Percentiles rank a stretch among this genome's conserved stretches.
Evolutionary conservation across 2,113 vertebrate species (phyloP).

Genomic region (Petroica traversi): DNA sequence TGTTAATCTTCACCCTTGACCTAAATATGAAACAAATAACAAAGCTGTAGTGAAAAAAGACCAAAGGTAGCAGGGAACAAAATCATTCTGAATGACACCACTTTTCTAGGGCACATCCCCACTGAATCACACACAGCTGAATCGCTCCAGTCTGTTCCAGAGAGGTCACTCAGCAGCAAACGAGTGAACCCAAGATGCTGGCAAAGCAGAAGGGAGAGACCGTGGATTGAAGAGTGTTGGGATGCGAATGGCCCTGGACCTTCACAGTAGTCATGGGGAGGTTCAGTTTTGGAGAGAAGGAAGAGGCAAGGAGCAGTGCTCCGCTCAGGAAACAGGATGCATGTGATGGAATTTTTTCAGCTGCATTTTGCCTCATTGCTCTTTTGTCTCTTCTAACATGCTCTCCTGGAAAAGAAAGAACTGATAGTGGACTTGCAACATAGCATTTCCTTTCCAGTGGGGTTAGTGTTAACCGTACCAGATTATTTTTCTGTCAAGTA

Average conservation of each 20-base stretch:
- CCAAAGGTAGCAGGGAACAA: neutral
- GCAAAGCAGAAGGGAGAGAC: neutral
- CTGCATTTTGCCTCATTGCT: neutral
- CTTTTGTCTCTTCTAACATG: neutral
- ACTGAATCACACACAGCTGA: fast-evolving
- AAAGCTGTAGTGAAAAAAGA: neutral
- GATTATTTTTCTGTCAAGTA: neutral
- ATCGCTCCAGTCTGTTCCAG: neutral
- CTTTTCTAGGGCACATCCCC: neutral
- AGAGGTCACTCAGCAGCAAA: neutral
- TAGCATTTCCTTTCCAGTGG: neutral
- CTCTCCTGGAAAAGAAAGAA: neutral
- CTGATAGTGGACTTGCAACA: neutral
- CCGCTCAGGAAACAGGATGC: neutral
- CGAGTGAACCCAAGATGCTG: neutral
- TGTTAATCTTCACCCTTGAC: neutral
- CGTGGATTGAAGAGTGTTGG: neutral
- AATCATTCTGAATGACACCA: neutral
- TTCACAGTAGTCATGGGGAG: neutral
- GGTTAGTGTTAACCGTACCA: neutral
- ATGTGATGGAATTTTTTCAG: neutral
- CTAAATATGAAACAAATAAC: neutral
- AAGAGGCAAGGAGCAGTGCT: neutral
- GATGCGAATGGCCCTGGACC: neutral
- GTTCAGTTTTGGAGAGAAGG: neutral